Evolutionary conservation across 2,113 vertebrate genomes (phyloP), one percentile per base, ranked within the genome.

Genomic region (Colinus virginianus): DNA sequence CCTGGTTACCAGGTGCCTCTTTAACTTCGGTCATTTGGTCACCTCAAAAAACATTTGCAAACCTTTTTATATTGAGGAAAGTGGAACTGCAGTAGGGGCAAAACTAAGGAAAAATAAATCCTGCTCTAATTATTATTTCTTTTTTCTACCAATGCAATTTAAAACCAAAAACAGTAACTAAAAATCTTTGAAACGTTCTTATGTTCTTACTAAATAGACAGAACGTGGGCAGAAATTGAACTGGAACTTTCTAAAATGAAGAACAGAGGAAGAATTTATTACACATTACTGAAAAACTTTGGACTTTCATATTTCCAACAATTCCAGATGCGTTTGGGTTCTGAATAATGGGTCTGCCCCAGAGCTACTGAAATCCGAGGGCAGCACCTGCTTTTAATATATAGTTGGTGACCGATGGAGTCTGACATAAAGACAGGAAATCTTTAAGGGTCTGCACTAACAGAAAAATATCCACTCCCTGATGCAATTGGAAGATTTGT

Each of bases 401-500:
- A n/a, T 34, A 79, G 78, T 7, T 61, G 46, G 22, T 85, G 68
- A 48, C n/a, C 61, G 59, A 58, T 23, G 72, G 2, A 84, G 38
- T 74, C 48, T 75, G 15, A 63, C 80, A 13, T 26, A 80, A 72
- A 88, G 77, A 77, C 6, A 71, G 6, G 19, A 91, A 66, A 67
- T 66, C 58, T 76, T 93, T 88, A 63, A 51, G 87, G 92, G 51
- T 51, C 63, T 87, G 69, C 64, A 5, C 53, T 80, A 93, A 66
- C 45, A 88, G 72, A 77, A 77, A 82, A 85, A 93, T 42, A 75
- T 42, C 53, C 70, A 43, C 40, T 89, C 49, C 36, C 34, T 55
- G 55, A 88, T 93, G 48, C 87, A 88, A 94, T 3, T 75, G 74
- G 85, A 91, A 84, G 88, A 93, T 88, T 32, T 90, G 55, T 84